Base-by-base conservation (phyloP, 2,888 invertebrate genomes). In the Acleris emargana region DNA sequence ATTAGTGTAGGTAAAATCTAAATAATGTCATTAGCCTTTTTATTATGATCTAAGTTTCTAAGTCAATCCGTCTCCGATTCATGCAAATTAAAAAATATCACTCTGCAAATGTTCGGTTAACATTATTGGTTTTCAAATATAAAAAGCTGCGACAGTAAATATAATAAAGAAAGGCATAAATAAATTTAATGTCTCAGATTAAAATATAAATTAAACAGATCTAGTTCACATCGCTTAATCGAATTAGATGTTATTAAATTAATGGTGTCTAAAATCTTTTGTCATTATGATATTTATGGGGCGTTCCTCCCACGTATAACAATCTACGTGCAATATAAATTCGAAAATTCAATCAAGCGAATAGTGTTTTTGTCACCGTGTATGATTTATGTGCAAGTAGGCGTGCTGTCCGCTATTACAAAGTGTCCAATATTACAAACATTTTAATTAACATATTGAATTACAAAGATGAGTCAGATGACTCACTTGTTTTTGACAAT, bases 281-380 rank as follows among this genome's bases (percentile, higher is more conserved):
- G 64, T 59, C 49, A 59, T 55, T 55, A 28, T 32, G 16, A 22
- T 55, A 64, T 64, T 64, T 60, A 64, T 60, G 49, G 49, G 42
- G 38, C 54, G 16, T 59, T 49, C 59, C 58, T 22, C 58, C 64
- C 64, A 64, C 64, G 55, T 49, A 28, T 53, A 11, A n/a, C 38
- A 28, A 62, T 57, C 59, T 54, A 53, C 16, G 28, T 43, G 59
- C 50, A 55, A 49, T 59, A 64, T 64, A 64, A 57, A 45, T 64
- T 59, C 54, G 43, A 55, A 61, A 60, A 55, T 64, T 64, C 59
- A 64, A 62, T 67, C 67, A 59, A 59, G 28, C 5, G 53, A 25
- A 54, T 49, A 63, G 28, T 59, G 67, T 67, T 67, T 62, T 59
- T 63, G 67, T 67, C 67, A 58, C 58, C 25, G 22, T 9, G 20